Base-by-base conservation (phyloP, 2,113 vertebrate species). In the Sakesphorus luctuosus region DNA sequence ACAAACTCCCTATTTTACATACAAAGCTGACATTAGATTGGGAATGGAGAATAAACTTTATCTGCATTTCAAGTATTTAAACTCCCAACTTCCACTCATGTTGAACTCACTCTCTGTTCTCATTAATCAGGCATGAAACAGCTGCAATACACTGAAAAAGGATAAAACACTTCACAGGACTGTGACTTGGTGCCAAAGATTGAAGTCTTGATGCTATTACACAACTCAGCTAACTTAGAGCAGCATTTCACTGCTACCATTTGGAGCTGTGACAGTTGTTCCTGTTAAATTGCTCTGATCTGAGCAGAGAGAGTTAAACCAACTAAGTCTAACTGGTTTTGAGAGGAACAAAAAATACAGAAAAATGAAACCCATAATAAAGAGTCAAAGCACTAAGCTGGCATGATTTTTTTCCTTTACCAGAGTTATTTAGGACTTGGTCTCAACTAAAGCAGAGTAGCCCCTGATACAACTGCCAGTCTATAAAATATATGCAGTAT, bases 101-200 rank as follows among this genome's bases (percentile, higher is more conserved):
- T 15, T 90, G 53, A 31, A 87, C 47, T 66, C 58, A 43, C 36
- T 65, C 69, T 53, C 29, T 62, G 49, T 79, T 93, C 78, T 88
- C 78, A 82, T 91, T 87, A 89, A 96, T n/a, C 59, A 84, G 50
- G 38, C 52, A 74, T 24, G 29, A 84, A 87, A 79, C 29, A 85
- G 40, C 46, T 85, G 49, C 21, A 94, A 84, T 18, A 58, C 24
- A 31, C 58, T 76, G 69, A 72, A 79, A 93, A 86, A 66, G 10
- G 46, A 85, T 43, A 74, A 84, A 91, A 76, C n/a, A 62, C 33
- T 87, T 88, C 20, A 50, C 0, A 87, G 53, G 25, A 40, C 29
- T 69, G 20, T 8, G 14, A 79, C 33, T 74, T 50, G 26, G 16
- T 50, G 68, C 23, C 74, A 80, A 87, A 50, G 50, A 80, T 40